Evolutionary conservation across 2,113 vertebrate genomes (phyloP), one percentile per base, ranked within the genome.

Genomic region (Irena cyanogastra): DNA sequence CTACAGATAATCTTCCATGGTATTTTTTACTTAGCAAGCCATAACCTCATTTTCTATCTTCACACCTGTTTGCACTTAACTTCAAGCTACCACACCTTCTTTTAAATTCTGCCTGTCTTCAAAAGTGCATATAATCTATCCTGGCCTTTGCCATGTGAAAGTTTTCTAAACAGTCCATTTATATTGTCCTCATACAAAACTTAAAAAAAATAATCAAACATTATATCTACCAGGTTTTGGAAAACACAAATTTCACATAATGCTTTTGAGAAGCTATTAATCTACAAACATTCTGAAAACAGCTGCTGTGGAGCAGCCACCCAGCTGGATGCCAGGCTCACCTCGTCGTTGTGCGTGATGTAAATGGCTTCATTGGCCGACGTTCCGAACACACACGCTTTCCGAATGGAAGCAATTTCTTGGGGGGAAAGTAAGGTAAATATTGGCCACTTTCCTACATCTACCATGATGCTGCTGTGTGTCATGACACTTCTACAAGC

Each of bases 401-500:
- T 99, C 68, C 98, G 97, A 90, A 99, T 98, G 15, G 98, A 98
- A 21, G 98, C 93, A 20, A 99, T 97, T 74, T 99, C 99, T 90
- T 99, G 98, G 27, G 98, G 97, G 5, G 98, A 98, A 93, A 99
- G 97, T 33, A 99, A 97, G 76, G 98, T 99, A 96, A 99, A 99
- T 76, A 99, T 98, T 18, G 99, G 99, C 99, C 99, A 99, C 95
- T 99, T 99, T 63, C 98, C 98, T 37, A 99, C 98, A 92, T 99
- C 99, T 97, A 99, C 99, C 99, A 99, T 99, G 97, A 95, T 95
- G 97, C 74, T 95, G 79, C 65, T 87, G 44, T 87, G 89, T 41
- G 96, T 95, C 93, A 93, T 83, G 53, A 60, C 23, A 6, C 45
- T 89, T 92, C 94, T 97, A 97, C 11, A 45, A 47, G 59, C 42